Percentiles rank a stretch among this genome's conserved stretches.
Evolutionary conservation across 2,113 vertebrate genomes (phyloP).

Genomic region (Pachypanchax playfairii): DNA sequence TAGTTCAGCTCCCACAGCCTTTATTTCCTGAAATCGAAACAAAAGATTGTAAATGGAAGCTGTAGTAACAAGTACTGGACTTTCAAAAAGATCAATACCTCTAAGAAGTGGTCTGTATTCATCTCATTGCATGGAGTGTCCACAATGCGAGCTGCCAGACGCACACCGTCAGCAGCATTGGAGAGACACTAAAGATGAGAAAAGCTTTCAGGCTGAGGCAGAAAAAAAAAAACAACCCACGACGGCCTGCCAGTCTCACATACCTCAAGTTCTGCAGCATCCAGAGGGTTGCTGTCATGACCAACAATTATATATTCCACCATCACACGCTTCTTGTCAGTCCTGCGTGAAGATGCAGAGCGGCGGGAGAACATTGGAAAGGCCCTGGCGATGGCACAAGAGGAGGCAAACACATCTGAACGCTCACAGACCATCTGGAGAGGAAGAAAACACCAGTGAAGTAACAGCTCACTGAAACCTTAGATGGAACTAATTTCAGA

Average conservation of each 20-base stretch:
- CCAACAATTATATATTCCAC: constrained; percentile 92
- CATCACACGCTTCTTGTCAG: constrained; percentile 86
- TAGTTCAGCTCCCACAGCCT: constrained; percentile 87
- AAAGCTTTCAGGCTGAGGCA: constrained; percentile 5
- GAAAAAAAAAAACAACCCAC: background rate
- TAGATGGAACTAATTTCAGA: background rate
- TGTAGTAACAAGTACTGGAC: background rate
- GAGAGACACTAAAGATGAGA: constrained; percentile 84
- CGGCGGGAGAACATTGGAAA: constrained; percentile 94
- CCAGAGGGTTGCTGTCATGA: constrained; percentile 85
- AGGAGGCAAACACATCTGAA: constrained; percentile 89
- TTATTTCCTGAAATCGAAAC: constrained; percentile 88
- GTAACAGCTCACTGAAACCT: background rate
- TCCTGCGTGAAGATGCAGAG: constrained; percentile 81
- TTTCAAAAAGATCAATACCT: constrained; percentile 52
- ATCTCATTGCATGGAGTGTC: constrained; percentile 97
- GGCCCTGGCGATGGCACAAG: constrained; percentile 91
- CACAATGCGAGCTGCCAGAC: constrained; percentile 94
- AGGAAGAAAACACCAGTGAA: constrained; percentile 39
- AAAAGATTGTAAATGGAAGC: background rate
- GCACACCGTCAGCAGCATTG: constrained; percentile 88
- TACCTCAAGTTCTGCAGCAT: constrained; percentile 86
- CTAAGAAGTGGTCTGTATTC: constrained; percentile 93
- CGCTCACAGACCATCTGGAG: constrained; percentile 93
- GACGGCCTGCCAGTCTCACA: too few relatives aligned